Conservation (phyloP, 1,140 invertebrate species). For the Sitobion miscanthi region DNA sequence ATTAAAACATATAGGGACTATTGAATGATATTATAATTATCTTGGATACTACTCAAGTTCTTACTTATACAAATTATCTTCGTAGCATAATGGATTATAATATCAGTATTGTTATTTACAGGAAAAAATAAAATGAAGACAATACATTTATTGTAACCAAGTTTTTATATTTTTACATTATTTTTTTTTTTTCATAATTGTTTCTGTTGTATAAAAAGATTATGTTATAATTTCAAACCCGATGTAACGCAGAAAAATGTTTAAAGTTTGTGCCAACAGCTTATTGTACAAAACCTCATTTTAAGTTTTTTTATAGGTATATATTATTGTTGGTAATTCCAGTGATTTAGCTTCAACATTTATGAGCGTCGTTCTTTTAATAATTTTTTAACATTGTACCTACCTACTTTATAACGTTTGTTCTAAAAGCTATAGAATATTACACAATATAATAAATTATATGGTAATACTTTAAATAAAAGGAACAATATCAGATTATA, state of each 20-base stretch:
- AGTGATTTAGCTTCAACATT: slow-evolving; percentile 9
- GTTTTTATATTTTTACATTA: background rate
- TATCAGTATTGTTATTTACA: background rate
- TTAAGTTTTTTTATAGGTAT: slow-evolving; percentile 15
- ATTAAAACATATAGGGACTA: background rate
- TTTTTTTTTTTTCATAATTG: background rate
- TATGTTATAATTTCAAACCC: background rate
- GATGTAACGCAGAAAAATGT: background rate
- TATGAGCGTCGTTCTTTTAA: background rate
- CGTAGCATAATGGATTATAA: background rate
- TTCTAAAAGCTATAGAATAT: background rate
- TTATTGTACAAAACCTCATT: slow-evolving; percentile 13
- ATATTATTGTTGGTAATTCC: slow-evolving; percentile 16
- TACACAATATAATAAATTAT: background rate
- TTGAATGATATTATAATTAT: background rate
- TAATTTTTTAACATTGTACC: background rate
- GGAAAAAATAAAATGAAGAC: background rate
- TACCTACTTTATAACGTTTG: background rate
- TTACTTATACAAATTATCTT: background rate
- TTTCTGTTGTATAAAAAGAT: background rate
- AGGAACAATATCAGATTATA: background rate
- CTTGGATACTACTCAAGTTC: background rate
- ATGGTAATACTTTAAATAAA: background rate
- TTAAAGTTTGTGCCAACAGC: slow-evolving; percentile 18
- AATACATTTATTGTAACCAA: background rate